phyloP scores from a whole-genome alignment of 2,113 vertebrate genomes.

The Emydura subglobosa region DNA sequence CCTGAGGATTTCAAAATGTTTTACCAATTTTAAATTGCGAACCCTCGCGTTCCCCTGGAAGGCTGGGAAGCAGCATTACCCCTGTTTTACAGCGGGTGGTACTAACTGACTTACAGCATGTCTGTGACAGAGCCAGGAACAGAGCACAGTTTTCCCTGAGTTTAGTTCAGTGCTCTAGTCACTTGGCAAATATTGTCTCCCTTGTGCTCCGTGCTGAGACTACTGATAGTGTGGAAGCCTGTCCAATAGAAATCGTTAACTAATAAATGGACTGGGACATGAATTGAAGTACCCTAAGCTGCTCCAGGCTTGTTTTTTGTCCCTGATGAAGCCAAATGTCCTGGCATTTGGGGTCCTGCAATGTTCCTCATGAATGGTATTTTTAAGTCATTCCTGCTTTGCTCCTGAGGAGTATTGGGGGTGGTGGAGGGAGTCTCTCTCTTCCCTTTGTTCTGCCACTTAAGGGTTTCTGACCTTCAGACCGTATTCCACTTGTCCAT shows the following conservation, averaged over 20 bases:
- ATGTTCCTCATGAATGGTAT: neutral
- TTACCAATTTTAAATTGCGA: neutral
- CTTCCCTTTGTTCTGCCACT: neutral
- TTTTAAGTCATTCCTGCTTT: neutral
- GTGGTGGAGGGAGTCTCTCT: neutral
- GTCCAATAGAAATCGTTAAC: neutral
- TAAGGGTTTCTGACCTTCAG: neutral
- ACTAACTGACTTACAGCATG: neutral
- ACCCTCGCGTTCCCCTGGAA: neutral
- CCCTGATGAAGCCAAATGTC: neutral
- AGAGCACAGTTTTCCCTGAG: neutral
- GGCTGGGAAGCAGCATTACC: neutral
- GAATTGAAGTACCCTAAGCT: neutral
- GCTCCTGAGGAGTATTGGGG: neutral
- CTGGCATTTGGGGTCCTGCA: neutral
- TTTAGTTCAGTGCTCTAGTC: neutral
- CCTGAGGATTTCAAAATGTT: neutral
- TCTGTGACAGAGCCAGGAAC: fast-evolving
- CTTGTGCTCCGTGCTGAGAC: neutral
- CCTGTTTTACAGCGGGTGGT: neutral
- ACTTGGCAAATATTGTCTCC: neutral
- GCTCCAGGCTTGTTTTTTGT: neutral
- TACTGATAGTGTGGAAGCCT: neutral
- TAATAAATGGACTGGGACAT: neutral
- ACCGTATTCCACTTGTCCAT: neutral